Evolutionary conservation across 1,140 invertebrate species (phyloP).

Genomic region (Zophobas morio): DNA sequence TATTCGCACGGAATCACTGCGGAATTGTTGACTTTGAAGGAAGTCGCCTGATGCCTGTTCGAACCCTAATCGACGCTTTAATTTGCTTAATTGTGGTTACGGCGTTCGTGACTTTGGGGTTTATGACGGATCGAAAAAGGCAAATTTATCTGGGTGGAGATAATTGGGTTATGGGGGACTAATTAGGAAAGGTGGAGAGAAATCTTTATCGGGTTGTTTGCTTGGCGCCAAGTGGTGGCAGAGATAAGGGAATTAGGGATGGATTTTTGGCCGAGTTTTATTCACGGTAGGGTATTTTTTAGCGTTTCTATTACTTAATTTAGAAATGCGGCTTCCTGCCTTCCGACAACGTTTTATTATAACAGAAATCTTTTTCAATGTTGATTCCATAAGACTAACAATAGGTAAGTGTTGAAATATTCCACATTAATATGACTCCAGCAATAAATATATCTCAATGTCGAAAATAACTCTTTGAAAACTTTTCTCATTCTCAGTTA

Average conservation of each 20-base stretch:
- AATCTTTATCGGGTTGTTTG: not conserved
- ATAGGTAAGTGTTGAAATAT: no score
- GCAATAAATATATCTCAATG: no score
- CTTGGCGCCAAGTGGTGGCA: not conserved
- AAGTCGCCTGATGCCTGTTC: not conserved
- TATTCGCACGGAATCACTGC: conserved; percentile 24
- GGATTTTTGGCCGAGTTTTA: no score
- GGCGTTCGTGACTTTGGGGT: not conserved
- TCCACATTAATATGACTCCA: no score
- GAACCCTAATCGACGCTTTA: conserved; percentile 29
- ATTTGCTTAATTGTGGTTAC: conserved; percentile 23
- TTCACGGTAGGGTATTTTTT: no score
- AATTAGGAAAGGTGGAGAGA: not conserved
- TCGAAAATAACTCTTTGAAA: no score
- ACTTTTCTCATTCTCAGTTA: no score
- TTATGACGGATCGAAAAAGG: conserved; percentile 30
- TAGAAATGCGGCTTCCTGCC: no score
- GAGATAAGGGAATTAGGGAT: not conserved
- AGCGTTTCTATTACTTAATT: no score
- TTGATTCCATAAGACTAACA: no score
- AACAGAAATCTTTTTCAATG: no score
- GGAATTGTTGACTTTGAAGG: conserved; percentile 16
- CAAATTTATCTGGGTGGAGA: not conserved
- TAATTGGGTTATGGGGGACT: not conserved
- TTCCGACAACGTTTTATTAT: no score